Evolutionary conservation across 2,888 invertebrate genomes (phyloP).

Genomic region (Dasysyrphus albostriatus): DNA sequence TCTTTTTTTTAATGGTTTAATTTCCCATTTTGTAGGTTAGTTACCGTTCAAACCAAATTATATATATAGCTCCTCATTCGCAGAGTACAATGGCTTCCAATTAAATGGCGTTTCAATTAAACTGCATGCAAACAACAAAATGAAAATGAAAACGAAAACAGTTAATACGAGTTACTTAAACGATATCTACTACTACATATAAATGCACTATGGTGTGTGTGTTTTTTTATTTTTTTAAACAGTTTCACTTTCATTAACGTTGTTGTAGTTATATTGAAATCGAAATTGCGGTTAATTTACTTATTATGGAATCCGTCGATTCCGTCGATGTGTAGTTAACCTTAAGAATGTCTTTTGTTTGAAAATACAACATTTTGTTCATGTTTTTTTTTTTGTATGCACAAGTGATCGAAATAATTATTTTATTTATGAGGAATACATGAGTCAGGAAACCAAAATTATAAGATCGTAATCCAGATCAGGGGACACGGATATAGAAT

Average conservation of each 20-base stretch:
- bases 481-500: neutral
- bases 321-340: neutral
- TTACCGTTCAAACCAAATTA: slow-evolving; percentile 54
- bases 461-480: neutral
- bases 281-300: slow-evolving; percentile 22
- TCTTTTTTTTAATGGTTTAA: neutral
- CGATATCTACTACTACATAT: neutral
- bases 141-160: slow-evolving; percentile 7
- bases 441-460: no score
- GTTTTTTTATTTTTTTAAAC: slow-evolving; percentile 1
- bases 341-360: slow-evolving; percentile 25
- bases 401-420: neutral
- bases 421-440: neutral
- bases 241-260: slow-evolving; percentile 36
- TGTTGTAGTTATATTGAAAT: slow-evolving; percentile 11
- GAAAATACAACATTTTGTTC: neutral
- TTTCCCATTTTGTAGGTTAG: slow-evolving; percentile 29
- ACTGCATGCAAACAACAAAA: slow-evolving; percentile 25
- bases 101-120: slow-evolving; percentile 65
- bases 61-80: slow-evolving; percentile 12
- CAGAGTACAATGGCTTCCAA: slow-evolving; percentile 58
- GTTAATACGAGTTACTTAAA: neutral
- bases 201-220: neutral
- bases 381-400: neutral
- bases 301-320: slow-evolving; percentile 16